phyloP scores from a whole-genome alignment of 1,140 invertebrate species.

The Bombus terrestris region DNA sequence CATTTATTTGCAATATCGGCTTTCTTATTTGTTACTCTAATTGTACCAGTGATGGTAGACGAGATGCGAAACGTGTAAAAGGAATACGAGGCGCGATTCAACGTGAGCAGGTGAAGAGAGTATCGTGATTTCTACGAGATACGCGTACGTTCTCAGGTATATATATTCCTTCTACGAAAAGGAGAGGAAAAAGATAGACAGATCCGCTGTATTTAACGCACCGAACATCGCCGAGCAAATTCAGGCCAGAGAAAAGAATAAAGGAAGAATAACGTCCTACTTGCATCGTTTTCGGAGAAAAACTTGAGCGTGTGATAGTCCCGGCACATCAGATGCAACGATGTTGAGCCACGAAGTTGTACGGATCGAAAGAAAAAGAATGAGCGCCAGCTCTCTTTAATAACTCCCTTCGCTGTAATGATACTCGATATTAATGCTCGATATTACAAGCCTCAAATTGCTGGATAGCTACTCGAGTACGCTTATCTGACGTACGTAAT shows the following conservation, averaged over 20 bases:
- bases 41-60: background rate
- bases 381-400: background rate
- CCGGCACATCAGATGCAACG: background rate
- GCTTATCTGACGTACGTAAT: background rate
- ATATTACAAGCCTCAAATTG: slow-evolving; percentile 1
- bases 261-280: slow-evolving; percentile 27
- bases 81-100: background rate
- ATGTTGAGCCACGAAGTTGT: background rate
- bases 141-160: background rate
- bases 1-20: background rate
- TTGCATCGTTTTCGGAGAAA: slow-evolving; percentile 33
- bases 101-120: background rate
- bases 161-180: background rate
- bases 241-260: slow-evolving; percentile 30
- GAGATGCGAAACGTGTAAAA: background rate
- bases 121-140: slow-evolving; percentile 17
- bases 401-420: slow-evolving; percentile 16
- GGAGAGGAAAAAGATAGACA: background rate
- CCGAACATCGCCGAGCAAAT: slow-evolving; percentile 2
- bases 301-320: slow-evolving; percentile 12
- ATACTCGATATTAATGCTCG: slow-evolving; percentile 7
- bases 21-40: background rate
- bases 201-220: background rate
- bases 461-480: background rate
- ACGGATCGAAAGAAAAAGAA: background rate